Evolutionary conservation across 2,113 vertebrate genomes (phyloP).

Genomic region (Heteronetta atricapilla): DNA sequence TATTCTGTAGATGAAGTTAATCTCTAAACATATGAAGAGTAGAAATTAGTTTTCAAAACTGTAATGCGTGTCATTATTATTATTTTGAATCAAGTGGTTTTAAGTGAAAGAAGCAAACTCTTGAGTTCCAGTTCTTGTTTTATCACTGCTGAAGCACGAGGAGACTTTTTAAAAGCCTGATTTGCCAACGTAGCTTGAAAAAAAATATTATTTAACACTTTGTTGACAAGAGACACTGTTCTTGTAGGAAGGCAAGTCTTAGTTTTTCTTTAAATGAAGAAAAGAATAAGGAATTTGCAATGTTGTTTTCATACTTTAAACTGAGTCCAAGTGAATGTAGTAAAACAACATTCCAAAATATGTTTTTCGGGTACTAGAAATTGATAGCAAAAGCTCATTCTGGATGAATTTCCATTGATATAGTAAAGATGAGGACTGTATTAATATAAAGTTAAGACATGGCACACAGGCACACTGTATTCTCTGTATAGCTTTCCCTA

Average conservation of each 20-base stretch:
- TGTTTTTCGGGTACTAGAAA: not conserved
- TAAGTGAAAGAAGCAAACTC: slow-evolving; percentile 16
- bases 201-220: slow-evolving; percentile 25
- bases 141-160: slow-evolving; percentile 7
- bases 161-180: slow-evolving; percentile 29
- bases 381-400: not conserved
- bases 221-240: slow-evolving; percentile 7
- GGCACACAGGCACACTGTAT: not conserved
- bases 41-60: slow-evolving; percentile 15
- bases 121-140: slow-evolving; percentile 4
- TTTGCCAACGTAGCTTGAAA: slow-evolving; percentile 43
- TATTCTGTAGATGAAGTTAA: not conserved
- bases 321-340: not conserved
- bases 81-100: slow-evolving; percentile 30
- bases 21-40: not conserved
- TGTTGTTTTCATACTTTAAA: not conserved
- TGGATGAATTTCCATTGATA: not conserved
- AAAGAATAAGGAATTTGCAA: slow-evolving; percentile 1
- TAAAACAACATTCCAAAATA: not conserved
- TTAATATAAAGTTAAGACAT: not conserved
- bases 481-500: not conserved
- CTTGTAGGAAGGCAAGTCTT: not conserved
- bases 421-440: not conserved
- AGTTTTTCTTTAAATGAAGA: not conserved
- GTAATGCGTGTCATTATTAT: not conserved